phyloP scores from a whole-genome alignment of 2,113 vertebrate genomes.

The Oncorhynchus tshawytscha region DNA sequence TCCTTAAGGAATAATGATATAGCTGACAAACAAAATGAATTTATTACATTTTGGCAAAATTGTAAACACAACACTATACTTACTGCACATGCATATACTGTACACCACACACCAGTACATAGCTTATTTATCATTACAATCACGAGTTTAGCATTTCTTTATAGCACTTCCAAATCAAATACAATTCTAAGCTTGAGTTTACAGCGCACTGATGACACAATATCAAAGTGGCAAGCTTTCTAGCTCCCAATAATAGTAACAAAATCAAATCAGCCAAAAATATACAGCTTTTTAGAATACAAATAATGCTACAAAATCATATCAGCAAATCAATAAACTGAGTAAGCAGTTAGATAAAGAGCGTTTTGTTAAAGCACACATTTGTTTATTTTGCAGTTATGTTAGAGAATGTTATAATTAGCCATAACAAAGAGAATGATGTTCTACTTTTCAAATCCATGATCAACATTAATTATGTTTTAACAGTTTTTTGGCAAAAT shows the following conservation, averaged over 20 bases:
- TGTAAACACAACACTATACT: not conserved
- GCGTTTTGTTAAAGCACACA: not conserved
- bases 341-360: not conserved
- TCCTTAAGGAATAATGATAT: not conserved
- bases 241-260: not conserved
- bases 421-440: not conserved
- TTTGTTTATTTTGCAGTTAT: not conserved
- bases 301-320: not conserved
- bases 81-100: not conserved
- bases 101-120: not conserved
- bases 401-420: not conserved
- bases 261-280: not conserved
- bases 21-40: not conserved
- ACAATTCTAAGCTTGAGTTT: not conserved
- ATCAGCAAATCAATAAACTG: not conserved
- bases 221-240: not conserved
- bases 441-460: too few species aligned
- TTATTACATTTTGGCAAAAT: not conserved
- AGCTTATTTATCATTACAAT: not conserved
- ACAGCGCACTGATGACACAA: not conserved
- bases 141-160: not conserved
- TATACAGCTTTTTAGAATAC: not conserved
- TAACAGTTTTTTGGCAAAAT: not conserved
- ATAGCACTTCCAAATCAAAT: not conserved
- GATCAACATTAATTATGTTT: not conserved